Evolutionary conservation across 2,797 vertebrate species (phyloP).

Genomic region (Kryptopterus vitreolus): DNA sequence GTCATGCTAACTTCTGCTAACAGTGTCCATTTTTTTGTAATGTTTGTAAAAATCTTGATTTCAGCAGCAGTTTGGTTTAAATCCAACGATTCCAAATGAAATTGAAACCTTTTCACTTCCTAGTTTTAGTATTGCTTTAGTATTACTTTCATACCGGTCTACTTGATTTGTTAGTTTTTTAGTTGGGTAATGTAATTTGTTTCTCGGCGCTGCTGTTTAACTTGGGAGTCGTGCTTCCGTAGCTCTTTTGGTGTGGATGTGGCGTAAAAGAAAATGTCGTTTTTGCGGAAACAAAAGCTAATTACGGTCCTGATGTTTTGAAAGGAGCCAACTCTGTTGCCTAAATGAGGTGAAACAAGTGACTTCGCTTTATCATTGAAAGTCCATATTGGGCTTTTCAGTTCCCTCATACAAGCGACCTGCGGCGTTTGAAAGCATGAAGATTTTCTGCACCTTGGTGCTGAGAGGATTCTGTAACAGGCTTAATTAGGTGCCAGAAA

Average conservation of each 20-base stretch:
- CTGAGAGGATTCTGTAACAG: slow-evolving; percentile 43
- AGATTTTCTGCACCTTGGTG: slow-evolving; percentile 55
- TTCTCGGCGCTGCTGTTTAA: background rate
- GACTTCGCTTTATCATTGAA: slow-evolving; percentile 13
- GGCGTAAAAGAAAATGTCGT: background rate
- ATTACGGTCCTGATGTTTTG: slow-evolving; percentile 1
- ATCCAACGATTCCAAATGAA: background rate
- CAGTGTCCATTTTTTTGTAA: too few relatives aligned
- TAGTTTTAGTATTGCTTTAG: background rate
- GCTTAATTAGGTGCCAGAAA: slow-evolving; percentile 65
- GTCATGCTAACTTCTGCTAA: too few relatives aligned
- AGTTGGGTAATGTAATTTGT: background rate
- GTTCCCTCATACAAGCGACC: background rate
- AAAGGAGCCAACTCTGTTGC: background rate
- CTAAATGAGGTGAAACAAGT: slow-evolving; percentile 8
- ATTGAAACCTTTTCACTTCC: background rate
- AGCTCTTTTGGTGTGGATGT: background rate
- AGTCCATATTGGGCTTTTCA: slow-evolving; percentile 16
- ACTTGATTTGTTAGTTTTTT: background rate
- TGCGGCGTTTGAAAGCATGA: slow-evolving; percentile 29
- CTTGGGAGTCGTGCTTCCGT: background rate
- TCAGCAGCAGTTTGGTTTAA: too few relatives aligned
- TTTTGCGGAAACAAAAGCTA: background rate
- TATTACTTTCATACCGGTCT: too few relatives aligned
- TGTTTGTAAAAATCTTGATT: background rate